phyloP scores from a whole-genome alignment of 2,113 vertebrate genomes.

The Hydropotes inermis region DNA sequence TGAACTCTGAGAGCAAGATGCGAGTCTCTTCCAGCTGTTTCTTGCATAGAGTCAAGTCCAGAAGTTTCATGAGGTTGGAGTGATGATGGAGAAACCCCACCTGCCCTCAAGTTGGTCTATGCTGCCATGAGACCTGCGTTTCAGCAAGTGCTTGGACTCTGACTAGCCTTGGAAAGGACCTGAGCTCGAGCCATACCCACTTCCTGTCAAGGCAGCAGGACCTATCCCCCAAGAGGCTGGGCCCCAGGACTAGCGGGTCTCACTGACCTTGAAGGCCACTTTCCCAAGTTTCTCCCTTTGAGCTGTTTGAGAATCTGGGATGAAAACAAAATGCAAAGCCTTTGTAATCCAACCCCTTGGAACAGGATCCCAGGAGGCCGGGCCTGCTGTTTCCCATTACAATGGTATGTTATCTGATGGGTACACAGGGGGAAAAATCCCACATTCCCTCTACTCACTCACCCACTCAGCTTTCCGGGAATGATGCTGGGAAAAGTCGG shows the following conservation, averaged over 20 bases:
- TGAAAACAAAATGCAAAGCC: conserved; percentile 34
- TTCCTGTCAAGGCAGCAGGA: not conserved
- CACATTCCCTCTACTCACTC: not conserved
- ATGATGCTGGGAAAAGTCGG: not conserved
- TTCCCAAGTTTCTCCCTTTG: conserved; percentile 29
- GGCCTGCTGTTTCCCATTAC: conserved; percentile 50
- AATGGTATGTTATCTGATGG: conserved; percentile 47
- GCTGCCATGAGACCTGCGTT: not conserved
- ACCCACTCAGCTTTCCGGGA: not conserved
- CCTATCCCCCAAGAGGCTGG: not conserved
- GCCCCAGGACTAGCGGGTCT: not conserved
- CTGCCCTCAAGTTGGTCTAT: not conserved
- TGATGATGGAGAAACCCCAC: not conserved
- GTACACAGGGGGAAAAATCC: not conserved
- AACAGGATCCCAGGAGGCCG: not conserved
- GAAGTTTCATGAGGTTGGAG: not conserved
- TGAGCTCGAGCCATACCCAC: not conserved
- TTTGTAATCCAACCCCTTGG: conserved; percentile 48
- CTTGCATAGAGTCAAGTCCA: not conserved
- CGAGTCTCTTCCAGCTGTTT: not conserved
- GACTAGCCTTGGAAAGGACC: not conserved
- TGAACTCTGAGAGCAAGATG: not conserved
- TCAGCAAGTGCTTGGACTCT: too few relatives aligned
- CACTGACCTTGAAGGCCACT: not conserved
- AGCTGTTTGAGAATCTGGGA: conserved; percentile 47